Conservation (phyloP, 2,888 invertebrate species). For the Eristalis tenax region DNA sequence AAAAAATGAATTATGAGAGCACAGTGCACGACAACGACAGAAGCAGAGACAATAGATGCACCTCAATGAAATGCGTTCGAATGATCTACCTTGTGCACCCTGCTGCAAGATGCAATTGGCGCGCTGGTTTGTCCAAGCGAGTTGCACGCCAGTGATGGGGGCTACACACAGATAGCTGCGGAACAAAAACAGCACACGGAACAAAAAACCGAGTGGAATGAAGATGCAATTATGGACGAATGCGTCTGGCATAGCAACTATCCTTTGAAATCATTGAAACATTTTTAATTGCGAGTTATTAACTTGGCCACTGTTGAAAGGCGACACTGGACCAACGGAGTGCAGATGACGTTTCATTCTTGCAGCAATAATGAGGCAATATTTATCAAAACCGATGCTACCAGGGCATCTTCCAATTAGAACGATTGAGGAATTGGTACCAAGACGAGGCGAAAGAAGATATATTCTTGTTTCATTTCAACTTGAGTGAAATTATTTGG, state of each 20-base stretch:
- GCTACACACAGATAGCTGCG: conserved; percentile 13
- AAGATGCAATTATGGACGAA: conserved; percentile 67
- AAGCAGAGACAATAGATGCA: conserved; percentile 6
- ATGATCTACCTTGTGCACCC: background rate
- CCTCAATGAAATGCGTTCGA: conserved; percentile 53
- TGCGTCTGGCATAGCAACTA: conserved; percentile 49
- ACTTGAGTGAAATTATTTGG: too few species aligned
- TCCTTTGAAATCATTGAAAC: conserved; percentile 44
- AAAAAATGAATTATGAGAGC: background rate
- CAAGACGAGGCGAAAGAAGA: background rate
- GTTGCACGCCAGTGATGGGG: conserved; percentile 34
- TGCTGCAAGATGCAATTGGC: conserved; percentile 42
- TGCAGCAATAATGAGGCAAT: background rate
- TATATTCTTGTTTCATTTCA: too few species aligned
- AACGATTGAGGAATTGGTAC: background rate
- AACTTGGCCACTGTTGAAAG: conserved; percentile 8
- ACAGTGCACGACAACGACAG: background rate
- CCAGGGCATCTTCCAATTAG: background rate
- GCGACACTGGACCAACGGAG: background rate
- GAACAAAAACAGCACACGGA: too few species aligned
- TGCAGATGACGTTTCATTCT: background rate
- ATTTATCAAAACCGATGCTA: background rate
- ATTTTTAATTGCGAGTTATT: conserved; percentile 44
- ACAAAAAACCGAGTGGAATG: conserved; percentile 11
- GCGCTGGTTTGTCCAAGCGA: conserved; percentile 48